Conservation (phyloP, 1,140 invertebrate species). For the Drosophila jambulina region DNA sequence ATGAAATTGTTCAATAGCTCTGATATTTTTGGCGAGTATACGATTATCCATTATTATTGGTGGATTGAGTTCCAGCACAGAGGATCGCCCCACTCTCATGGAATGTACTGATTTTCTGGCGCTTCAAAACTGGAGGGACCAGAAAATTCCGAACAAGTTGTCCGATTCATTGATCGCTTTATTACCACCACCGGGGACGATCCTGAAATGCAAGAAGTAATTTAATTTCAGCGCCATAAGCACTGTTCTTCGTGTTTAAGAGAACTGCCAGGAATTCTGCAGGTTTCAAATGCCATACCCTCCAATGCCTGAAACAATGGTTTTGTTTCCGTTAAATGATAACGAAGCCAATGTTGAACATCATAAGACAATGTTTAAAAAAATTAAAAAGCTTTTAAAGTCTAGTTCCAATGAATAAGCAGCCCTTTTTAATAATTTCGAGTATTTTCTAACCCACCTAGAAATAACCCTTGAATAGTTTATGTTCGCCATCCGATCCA, state of each 20-base stretch:
- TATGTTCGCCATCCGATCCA: neutral
- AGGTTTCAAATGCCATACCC: neutral
- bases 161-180: neutral
- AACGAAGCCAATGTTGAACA: neutral
- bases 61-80: neutral
- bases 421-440: no score
- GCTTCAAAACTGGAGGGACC: no score
- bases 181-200: neutral
- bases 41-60: neutral
- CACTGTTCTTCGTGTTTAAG: neutral
- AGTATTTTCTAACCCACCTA: neutral
- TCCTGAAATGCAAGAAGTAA: neutral
- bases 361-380: neutral
- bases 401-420: no score
- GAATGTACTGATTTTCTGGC: neutral
- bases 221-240: neutral
- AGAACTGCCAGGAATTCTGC: neutral
- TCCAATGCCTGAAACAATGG: neutral
- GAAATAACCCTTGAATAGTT: neutral
- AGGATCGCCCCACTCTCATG: neutral
- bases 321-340: neutral
- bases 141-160: neutral
- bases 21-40: neutral
- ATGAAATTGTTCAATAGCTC: constrained; percentile 7
- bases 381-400: no score